Conservation (phyloP, 2,113 vertebrate genomes). For the Campylomormyrus tamandua region DNA sequence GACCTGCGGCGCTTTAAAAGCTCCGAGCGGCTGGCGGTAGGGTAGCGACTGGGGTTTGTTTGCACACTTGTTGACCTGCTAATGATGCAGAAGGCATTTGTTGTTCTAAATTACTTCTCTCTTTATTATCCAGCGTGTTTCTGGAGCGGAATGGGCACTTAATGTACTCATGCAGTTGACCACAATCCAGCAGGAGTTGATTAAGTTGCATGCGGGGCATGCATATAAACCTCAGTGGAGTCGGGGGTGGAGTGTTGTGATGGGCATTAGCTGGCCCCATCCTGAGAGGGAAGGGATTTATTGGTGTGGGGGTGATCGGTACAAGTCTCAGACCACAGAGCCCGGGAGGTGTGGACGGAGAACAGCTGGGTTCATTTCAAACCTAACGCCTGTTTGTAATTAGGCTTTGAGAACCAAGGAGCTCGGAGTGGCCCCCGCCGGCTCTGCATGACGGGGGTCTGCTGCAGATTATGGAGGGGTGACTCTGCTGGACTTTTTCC, state of each 20-base stretch:
- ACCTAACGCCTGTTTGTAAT: constrained; percentile 44
- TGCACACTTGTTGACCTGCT: neutral
- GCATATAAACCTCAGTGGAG: neutral
- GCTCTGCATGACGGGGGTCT: constrained; percentile 12
- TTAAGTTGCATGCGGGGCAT: neutral
- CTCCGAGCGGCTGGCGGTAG: neutral
- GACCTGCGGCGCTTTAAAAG: neutral
- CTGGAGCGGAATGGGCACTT: neutral
- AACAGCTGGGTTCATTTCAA: constrained; percentile 23
- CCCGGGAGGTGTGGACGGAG: constrained; percentile 31
- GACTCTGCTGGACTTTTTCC: neutral
- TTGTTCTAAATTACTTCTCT: neutral
- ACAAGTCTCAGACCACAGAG: neutral
- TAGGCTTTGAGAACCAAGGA: constrained; percentile 32
- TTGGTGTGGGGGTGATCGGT: constrained; percentile 22
- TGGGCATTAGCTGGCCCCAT: constrained; percentile 13
- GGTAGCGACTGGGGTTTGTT: neutral
- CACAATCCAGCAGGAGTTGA: constrained; percentile 18
- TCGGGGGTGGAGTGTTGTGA: neutral
- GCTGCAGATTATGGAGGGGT: neutral
- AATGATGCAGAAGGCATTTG: neutral
- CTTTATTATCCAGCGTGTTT: constrained; percentile 1
- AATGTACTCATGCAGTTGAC: neutral
- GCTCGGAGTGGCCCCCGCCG: neutral
- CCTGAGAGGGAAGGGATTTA: constrained; percentile 27